Base-by-base conservation (phyloP, 2,113 vertebrate genomes). In the Sceloporus tristichus region DNA sequence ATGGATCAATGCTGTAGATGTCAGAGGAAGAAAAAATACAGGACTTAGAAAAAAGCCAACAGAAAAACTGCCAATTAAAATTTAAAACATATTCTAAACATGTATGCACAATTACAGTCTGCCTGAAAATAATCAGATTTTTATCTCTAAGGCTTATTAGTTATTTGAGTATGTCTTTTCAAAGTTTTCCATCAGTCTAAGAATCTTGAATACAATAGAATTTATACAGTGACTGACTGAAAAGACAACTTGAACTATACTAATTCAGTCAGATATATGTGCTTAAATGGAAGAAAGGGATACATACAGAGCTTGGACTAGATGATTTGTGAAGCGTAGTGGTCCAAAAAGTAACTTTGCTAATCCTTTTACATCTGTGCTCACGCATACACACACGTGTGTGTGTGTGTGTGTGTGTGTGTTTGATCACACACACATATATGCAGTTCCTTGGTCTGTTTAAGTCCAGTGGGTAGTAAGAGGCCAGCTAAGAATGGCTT, bases 111-210 rank as follows among this genome's bases (percentile, higher is more conserved):
- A 62, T 14, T 62, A 62, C 59, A 91, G 70, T 86, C 84, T 18
- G 34, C 21, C 78, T 87, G 16, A 42, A 62, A 80, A 25, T 34
- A 42, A 94, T 94, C 87, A 89, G 73, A 93, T 85, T 48, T 87
- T 93, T 87, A 91, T 40, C 48, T 18, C 82, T 82, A 75, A 84
- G 88, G 29, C 27, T 29, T 79, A 59, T 14, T 82, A 14, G 3
- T 21, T 81, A 66, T 1, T 79, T 40, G 10, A 81, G 3, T 29
- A 19, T 34, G 21, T 59, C 16, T 34, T n/a, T 38, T 80, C 13
- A 79, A 3, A 59, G 14, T 42, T 82, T 38, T 68, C 19, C 19
- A 25, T 80, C n/a, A 62, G 18, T n/a, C n/a, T n/a, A 80, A 80
- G 29, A 16, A n/a, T 66, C 7, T 27, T 82, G 59, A 66, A 42